Conservation (phyloP, 2,888 invertebrate species). For the Cryptus viduatorius region DNA sequence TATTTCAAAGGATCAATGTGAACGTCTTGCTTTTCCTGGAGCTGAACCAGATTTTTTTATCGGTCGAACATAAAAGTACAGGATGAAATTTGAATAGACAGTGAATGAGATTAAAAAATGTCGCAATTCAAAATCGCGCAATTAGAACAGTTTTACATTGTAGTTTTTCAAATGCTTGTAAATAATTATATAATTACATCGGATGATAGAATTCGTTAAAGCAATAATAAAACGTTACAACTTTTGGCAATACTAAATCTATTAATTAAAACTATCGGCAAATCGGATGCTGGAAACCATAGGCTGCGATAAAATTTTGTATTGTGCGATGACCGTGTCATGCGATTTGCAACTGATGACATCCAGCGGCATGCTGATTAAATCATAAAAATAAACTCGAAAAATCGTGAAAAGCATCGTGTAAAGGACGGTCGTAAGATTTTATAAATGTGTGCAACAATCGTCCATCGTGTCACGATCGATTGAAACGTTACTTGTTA, state of each 20-base stretch:
- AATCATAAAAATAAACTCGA: neutral
- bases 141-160: neutral
- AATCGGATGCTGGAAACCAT: neutral
- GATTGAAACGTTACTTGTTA: constrained; percentile 66
- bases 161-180: neutral
- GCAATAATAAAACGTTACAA: neutral
- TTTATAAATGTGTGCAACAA: constrained; percentile 50
- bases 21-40: too few relatives aligned
- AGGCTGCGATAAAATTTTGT: neutral
- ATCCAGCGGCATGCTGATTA: neutral
- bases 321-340: constrained; percentile 19
- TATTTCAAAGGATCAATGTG: too few relatives aligned
- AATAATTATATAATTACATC: constrained; percentile 24
- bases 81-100: too few relatives aligned
- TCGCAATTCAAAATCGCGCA: neutral
- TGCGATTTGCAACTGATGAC: neutral
- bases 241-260: neutral
- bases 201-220: neutral
- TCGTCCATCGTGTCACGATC: constrained; percentile 48
- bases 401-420: neutral
- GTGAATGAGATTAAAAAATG: too few relatives aligned
- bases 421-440: neutral
- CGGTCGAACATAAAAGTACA: too few relatives aligned
- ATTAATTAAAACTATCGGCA: neutral
- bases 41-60: too few relatives aligned